phyloP scores from a whole-genome alignment of 2,888 invertebrate genomes.

The Mythimna impura region DNA sequence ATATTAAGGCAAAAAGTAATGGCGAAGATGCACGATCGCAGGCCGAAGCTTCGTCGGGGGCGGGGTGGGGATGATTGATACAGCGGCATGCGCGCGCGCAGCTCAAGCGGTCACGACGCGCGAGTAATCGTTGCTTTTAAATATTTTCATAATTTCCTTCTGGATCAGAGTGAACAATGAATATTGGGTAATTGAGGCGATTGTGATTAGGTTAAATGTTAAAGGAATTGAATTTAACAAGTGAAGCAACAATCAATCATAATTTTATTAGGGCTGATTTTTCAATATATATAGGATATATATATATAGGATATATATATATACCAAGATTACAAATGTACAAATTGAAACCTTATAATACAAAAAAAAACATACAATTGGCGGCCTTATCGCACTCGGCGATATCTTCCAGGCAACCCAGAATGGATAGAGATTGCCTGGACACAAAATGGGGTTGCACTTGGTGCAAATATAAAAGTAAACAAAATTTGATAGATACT shows the following conservation, averaged over 20 bases:
- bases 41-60: conserved; percentile 53
- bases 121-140: conserved; percentile 54
- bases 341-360: no score
- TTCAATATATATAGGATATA: no score
- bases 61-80: conserved; percentile 68
- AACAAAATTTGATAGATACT: no score
- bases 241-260: not conserved
- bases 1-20: conserved; percentile 53
- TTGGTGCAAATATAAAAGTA: no score
- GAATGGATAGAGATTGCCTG: no score
- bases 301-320: no score
- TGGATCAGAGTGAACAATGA: conserved; percentile 16
- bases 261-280: not conserved
- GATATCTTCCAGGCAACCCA: no score
- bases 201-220: conserved; percentile 2
- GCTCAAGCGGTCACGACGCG: conserved; percentile 51
- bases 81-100: conserved; percentile 47
- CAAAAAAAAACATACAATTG: no score
- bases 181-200: not conserved
- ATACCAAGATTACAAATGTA: no score
- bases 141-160: conserved; percentile 48
- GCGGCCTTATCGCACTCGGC: no score
- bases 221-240: not conserved
- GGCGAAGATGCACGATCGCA: conserved; percentile 54
- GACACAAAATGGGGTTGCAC: no score